Evolutionary conservation across 2,888 invertebrate species (phyloP).

Genomic region (Ochropleura leucogaster): DNA sequence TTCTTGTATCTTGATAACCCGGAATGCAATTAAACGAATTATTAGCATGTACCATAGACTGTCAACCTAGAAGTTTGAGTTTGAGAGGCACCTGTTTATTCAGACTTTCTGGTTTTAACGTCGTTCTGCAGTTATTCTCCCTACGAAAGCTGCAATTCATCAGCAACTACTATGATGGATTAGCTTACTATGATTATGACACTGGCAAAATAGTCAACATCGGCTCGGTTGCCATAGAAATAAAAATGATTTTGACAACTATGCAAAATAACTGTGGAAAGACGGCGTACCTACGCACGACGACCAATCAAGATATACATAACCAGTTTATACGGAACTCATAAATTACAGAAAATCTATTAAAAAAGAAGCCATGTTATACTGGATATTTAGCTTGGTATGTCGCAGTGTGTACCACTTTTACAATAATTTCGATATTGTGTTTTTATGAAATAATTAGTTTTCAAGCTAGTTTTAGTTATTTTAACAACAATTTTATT

Average conservation of each 20-base stretch:
- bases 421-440: neutral
- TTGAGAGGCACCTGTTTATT: neutral
- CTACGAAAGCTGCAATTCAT: neutral
- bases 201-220: no score
- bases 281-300: no score
- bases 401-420: neutral
- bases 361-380: no score
- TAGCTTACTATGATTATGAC: neutral
- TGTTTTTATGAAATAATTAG: conserved; percentile 15
- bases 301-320: no score
- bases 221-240: no score
- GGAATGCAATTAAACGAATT: neutral
- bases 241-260: no score
- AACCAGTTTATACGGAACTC: no score
- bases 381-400: no score
- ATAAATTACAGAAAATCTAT: no score
- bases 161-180: no score
- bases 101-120: neutral
- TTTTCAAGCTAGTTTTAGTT: conserved; percentile 29
- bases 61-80: neutral
- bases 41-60: neutral
- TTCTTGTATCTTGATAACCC: no score
- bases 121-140: neutral
- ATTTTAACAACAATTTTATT: conserved; percentile 38
- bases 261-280: no score